These are phyloP conservation scores for Drosophila orosa DNA, from an alignment of 1,140 invertebrate genomes.

Conservation along the genomic window DNA sequence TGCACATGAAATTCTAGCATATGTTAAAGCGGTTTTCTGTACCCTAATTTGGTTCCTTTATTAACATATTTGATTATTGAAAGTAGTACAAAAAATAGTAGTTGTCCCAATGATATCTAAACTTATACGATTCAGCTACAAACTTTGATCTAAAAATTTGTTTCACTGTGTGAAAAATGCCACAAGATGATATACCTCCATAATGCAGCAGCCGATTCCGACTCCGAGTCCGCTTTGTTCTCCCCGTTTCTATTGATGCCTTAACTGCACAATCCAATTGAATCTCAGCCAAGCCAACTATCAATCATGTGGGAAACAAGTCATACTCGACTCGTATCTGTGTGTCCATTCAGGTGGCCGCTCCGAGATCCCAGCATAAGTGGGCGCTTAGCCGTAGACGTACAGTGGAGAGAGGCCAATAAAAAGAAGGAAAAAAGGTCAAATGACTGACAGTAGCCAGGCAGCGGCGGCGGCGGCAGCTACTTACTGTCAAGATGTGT, in stretches of 20 bases:
- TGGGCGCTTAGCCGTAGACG: slow-evolving; percentile 60
- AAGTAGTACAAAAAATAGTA: background rate
- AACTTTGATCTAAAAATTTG: background rate
- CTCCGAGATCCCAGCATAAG: slow-evolving; percentile 42
- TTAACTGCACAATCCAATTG: slow-evolving; percentile 18
- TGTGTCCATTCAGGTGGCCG: slow-evolving; percentile 34
- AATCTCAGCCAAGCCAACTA: slow-evolving; percentile 37
- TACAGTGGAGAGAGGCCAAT: slow-evolving; percentile 39
- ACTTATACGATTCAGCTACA: background rate
- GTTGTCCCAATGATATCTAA: background rate
- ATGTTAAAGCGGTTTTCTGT: background rate
- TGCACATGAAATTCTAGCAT: background rate
- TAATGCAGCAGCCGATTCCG: background rate
- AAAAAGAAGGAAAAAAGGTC: slow-evolving; percentile 69
- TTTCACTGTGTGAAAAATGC: background rate
- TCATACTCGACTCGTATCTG: slow-evolving; percentile 51
- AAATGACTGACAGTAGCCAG: slow-evolving; percentile 67
- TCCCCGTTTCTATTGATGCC: slow-evolving; percentile 14
- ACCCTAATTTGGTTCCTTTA: too few species aligned
- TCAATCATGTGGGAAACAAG: slow-evolving; percentile 55
- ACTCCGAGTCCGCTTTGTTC: background rate
- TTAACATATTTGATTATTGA: background rate
- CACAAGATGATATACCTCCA: background rate
- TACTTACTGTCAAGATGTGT: slow-evolving; percentile 81
- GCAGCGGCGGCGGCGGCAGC: slow-evolving; percentile 49